A percentile compares a stretch with the other conserved stretches of the same genome.
phyloP scores from a whole-genome alignment of 2,888 invertebrate species.

The Lasioglossum pauxillum region DNA sequence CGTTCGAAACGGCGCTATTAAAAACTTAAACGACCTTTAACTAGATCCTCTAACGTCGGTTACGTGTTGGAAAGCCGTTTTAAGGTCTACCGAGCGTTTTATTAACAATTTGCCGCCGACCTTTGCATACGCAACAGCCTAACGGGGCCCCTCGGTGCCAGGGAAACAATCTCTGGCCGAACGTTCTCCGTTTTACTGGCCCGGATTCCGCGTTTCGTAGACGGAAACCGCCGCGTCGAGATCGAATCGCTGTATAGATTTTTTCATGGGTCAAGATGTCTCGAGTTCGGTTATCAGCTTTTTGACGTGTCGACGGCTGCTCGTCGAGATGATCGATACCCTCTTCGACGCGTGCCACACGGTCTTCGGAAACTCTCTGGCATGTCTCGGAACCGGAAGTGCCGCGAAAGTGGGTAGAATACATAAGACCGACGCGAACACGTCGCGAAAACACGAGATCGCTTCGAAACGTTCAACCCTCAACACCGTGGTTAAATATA shows the following conservation, averaged over 20 bases:
- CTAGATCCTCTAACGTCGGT: constrained; percentile 13
- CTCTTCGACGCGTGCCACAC: neutral
- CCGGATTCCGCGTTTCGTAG: neutral
- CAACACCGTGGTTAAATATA: neutral
- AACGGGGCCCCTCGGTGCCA: neutral
- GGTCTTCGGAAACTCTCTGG: neutral
- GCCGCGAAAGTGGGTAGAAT: neutral
- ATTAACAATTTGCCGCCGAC: constrained; percentile 19
- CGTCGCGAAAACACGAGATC: neutral
- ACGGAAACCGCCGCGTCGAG: neutral
- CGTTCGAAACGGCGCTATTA: constrained; percentile 28
- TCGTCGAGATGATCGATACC: constrained; percentile 39
- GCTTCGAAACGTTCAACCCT: neutral
- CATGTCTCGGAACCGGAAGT: neutral
- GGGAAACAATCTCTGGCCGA: neutral
- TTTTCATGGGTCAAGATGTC: neutral
- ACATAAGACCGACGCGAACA: neutral
- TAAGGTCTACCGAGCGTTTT: constrained; percentile 16
- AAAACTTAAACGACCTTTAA: constrained; percentile 37
- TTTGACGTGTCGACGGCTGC: neutral
- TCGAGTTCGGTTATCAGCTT: constrained; percentile 1
- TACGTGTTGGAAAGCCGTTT: constrained; percentile 26
- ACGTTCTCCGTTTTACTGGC: neutral
- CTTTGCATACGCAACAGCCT: neutral
- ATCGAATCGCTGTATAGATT: neutral